Conservation (phyloP, 2,113 vertebrate species). For the Pelobates fuscus region DNA sequence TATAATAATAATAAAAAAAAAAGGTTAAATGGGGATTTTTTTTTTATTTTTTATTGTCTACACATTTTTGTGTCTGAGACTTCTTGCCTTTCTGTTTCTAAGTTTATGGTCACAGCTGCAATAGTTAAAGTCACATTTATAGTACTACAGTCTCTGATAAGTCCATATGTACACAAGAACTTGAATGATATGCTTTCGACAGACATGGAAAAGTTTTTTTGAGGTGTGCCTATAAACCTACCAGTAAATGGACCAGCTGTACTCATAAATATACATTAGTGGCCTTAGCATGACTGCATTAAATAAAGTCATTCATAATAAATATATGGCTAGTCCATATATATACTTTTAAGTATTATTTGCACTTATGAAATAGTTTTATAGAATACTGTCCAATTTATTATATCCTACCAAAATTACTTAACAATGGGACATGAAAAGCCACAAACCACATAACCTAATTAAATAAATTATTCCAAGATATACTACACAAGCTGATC, state of each 20-base stretch:
- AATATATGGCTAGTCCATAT: conserved; percentile 75
- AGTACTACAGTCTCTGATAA: conserved; percentile 66
- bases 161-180: conserved; percentile 74
- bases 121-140: conserved; percentile 75
- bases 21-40: no score
- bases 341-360: conserved; percentile 75
- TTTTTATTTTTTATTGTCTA: conserved; percentile 58
- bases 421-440: not conserved
- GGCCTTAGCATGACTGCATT: conserved; percentile 66
- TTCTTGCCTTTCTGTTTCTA: conserved; percentile 63
- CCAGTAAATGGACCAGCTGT: conserved; percentile 80
- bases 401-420: no score
- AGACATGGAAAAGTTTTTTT: conserved; percentile 67
- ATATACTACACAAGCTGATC: no score
- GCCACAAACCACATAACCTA: not conserved
- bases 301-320: conserved; percentile 70
- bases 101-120: conserved; percentile 81
- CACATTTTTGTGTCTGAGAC: conserved; percentile 71
- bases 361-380: conserved; percentile 73
- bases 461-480: not conserved
- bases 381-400: conserved; percentile 65
- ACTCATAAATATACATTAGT: conserved; percentile 74
- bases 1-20: no score
- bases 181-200: conserved; percentile 76
- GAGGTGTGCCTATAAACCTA: conserved; percentile 77